Conservation (phyloP, 2,113 vertebrate species). For the Carlito syrichta region DNA sequence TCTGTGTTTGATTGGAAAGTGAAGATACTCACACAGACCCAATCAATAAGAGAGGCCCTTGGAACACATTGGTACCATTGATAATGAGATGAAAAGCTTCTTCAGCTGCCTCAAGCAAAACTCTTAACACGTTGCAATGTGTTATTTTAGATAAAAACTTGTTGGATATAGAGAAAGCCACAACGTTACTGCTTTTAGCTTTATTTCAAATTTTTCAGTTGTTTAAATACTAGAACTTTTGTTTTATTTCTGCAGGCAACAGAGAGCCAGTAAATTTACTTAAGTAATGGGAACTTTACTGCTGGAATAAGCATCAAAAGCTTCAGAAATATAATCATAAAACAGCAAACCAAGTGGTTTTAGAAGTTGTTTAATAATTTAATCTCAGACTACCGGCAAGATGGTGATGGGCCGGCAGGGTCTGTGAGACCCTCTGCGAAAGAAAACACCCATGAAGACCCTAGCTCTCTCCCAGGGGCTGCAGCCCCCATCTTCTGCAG, state of each 20-base stretch:
- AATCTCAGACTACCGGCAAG: too few relatives aligned
- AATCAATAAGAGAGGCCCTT: neutral
- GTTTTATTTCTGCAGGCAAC: neutral
- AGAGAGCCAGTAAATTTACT: neutral
- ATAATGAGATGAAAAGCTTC: neutral
- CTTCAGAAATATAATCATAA: neutral
- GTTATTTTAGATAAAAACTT: conserved; percentile 7
- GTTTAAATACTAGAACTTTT: neutral
- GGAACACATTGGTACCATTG: neutral
- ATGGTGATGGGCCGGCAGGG: too few relatives aligned
- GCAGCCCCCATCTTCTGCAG: too few relatives aligned
- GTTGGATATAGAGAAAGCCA: neutral
- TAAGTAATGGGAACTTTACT: neutral
- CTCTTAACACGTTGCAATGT: neutral
- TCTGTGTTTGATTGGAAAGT: conserved; percentile 17
- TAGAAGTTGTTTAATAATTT: neutral
- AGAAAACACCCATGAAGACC: too few relatives aligned
- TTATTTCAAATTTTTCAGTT: neutral
- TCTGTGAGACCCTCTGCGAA: too few relatives aligned
- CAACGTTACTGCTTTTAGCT: neutral
- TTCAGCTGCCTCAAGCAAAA: neutral
- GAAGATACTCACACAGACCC: neutral
- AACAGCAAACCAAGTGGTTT: neutral
- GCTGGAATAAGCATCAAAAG: neutral
- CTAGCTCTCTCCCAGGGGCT: too few relatives aligned